Evolutionary conservation across 2,113 vertebrate species (phyloP).

Genomic region (Strix uralensis): DNA sequence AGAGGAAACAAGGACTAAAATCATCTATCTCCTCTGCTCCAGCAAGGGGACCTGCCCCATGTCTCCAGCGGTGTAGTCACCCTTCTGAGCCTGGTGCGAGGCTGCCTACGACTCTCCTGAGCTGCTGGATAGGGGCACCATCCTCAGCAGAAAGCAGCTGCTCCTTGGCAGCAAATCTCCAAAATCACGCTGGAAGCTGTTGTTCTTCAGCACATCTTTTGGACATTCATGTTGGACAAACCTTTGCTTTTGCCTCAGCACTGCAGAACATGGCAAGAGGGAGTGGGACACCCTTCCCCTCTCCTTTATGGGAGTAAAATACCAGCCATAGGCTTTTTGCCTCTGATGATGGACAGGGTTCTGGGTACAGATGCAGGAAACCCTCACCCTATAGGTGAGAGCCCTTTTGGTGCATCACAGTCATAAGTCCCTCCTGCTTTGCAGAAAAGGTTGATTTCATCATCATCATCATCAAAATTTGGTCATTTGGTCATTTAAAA

Average conservation of each 20-base stretch:
- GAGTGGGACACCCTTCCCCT: not conserved
- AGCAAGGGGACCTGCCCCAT: not conserved
- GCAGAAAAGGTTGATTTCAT: not conserved
- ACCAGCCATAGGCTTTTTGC: not conserved
- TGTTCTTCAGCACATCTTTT: not conserved
- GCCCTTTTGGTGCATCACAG: not conserved
- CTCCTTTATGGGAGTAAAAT: not conserved
- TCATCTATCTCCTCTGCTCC: not conserved
- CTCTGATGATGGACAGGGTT: not conserved
- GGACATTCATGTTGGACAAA: accelerated
- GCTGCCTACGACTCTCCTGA: not conserved
- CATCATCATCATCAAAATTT: not conserved
- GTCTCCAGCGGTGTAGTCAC: not conserved
- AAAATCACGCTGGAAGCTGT: not conserved
- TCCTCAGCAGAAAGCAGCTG: not conserved
- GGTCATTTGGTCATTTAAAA: not conserved
- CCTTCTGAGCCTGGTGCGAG: not conserved
- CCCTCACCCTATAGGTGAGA: not conserved
- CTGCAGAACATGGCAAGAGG: not conserved
- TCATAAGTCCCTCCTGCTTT: not conserved
- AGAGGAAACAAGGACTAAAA: not conserved
- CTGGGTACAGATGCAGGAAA: not conserved
- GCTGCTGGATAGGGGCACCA: not conserved
- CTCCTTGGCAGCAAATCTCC: not conserved
- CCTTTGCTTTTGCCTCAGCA: not conserved